Evolutionary conservation across 2,888 invertebrate species (phyloP), one percentile per base, ranked within the genome.

Genomic region (Cerceris ruficornis): DNA sequence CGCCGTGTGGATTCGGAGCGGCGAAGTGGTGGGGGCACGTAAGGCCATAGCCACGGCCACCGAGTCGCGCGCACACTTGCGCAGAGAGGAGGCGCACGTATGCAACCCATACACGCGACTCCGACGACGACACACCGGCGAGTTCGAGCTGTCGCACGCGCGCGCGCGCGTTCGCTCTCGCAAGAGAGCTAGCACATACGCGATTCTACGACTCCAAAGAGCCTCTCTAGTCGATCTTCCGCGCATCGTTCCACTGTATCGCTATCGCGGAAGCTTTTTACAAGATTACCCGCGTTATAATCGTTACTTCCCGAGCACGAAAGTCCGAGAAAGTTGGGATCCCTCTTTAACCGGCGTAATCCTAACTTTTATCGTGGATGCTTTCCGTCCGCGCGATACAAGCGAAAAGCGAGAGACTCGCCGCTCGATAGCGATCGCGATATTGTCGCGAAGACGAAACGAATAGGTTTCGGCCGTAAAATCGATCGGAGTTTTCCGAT

Each of bases 11-110:
- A 87, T 88, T 88, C 85, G 86, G 88, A 84, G 81, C 77, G 87
- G 67, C 39, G 41, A 50, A n/a, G 43, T 59, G 82, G 86, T 82
- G 85, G 88, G 89, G 87, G 84, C 65, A 74, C 86, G 89, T 91
- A 92, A 92, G 92, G 92, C 92, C 92, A 92, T 91, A 92, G 92
- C 92, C 92, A 92, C 91, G 92, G 92, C 91, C 92, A 91, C 89
- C 90, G 89, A 90, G 90, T 90, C 86, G 80, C 74, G 64, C 67
- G 9, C 46, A 41, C 67, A 78, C 78, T 13, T 39, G 49, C 67
- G 15, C 49, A 9, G n/a, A 39, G 50, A 61, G 74, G 54, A 9
- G 11, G 49, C 28, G 15, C 61, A 39, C 11, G 41, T 60, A 46
- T 39, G 52, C 43, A 66, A 17, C 46, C 13, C 15, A 46, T 46